Base-by-base conservation (phyloP, 2,113 vertebrate species). In the Chaetodon trifascialis region DNA sequence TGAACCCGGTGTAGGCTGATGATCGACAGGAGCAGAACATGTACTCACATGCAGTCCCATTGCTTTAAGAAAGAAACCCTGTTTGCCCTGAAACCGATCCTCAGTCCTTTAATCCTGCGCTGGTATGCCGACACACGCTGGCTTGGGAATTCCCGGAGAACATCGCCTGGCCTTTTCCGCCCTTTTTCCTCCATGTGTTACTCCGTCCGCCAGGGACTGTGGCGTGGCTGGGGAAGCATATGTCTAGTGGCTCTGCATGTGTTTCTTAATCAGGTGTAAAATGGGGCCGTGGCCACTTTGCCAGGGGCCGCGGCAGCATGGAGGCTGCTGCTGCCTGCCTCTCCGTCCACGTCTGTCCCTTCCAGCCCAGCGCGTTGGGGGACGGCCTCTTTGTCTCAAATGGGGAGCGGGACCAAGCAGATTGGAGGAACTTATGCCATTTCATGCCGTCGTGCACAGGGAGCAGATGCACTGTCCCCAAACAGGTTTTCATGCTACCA, bases 211-310 rank as follows among this genome's bases (percentile, higher is more conserved):
- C 70, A 23, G 85, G 73, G 85, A 79, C 62, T 0, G 46, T 15
- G 34, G 73, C 83, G 80, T 83, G 64, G 73, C 86, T 81, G 78
- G 82, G 78, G 87, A 88, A 92, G 69, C 92, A 94, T 92, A 93
- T 93, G 93, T 90, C 85, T 84, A 60, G 82, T 92, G 90, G 77
- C 80, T 73, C 83, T 87, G 86, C 94, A 91, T 91, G 92, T 91
- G 92, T 94, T 95, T 92, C 54, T 90, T 95, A 95, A 95, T 95
- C 94, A 95, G 89, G 93, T 94, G 94, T 94, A 93, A 95, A 95
- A 95, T 55, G 83, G 80, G 89, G 89, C 87, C 55, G 72, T 15
- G 74, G 83, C 83, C 89, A 79, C 82, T 83, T 82, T 8, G 92
- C 92, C 86, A 60, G 68, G 88, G 93, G 85, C 64, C 51, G 59